phyloP scores from a whole-genome alignment of 1,140 invertebrate species.

The Pseudomyrmex cubaensis region DNA sequence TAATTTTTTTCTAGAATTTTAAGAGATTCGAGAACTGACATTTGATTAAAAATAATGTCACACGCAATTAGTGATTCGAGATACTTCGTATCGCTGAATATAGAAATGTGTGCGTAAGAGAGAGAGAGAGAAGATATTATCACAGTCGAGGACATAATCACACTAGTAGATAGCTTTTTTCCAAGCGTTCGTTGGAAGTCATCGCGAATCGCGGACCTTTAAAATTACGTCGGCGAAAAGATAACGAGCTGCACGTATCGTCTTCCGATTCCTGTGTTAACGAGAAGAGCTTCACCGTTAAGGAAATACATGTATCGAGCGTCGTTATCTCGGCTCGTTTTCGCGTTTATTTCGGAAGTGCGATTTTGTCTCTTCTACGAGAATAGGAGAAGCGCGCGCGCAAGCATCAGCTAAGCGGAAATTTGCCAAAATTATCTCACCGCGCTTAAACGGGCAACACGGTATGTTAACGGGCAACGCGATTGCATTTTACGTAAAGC shows the following conservation, averaged over 20 bases:
- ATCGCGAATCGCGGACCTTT: conserved; percentile 46
- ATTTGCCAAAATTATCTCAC: conserved; percentile 26
- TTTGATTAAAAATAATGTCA: background rate
- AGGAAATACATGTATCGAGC: background rate
- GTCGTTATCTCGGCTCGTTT: background rate
- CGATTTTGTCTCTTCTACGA: too few species aligned
- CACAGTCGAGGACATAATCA: background rate
- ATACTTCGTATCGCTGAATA: background rate
- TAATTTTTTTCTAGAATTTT: background rate
- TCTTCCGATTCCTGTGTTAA: conserved; percentile 17
- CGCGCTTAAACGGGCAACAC: background rate
- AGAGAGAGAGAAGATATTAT: too few species aligned
- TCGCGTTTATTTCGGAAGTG: conserved; percentile 27
- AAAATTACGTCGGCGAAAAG: conserved; percentile 36
- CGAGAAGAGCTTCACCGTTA: background rate
- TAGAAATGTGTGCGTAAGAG: conserved; percentile 3
- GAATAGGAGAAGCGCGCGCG: too few species aligned
- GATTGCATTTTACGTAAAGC: conserved; percentile 50
- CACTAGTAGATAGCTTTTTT: conserved; percentile 20
- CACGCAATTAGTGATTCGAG: background rate
- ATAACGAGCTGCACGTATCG: conserved; percentile 33
- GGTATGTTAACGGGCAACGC: conserved; percentile 8
- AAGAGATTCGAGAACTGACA: background rate
- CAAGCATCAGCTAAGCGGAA: background rate
- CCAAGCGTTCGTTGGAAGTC: background rate